Conservation (phyloP, 2,113 vertebrate species). For the Pterocles gutturalis region DNA sequence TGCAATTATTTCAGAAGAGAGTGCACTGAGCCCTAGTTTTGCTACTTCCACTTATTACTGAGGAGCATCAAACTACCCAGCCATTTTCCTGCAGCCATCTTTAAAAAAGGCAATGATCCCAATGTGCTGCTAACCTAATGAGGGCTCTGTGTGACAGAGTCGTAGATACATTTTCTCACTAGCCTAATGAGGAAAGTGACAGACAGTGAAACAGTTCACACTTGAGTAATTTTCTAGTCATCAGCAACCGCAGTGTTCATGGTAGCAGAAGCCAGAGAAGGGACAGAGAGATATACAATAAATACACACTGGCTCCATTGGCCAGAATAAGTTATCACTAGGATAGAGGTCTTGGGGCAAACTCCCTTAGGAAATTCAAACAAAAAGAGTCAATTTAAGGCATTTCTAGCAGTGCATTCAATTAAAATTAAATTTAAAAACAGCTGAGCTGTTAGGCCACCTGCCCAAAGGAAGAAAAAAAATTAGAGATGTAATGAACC, state of each 20-base stretch:
- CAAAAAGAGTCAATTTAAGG: conserved; percentile 73
- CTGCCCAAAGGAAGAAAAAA: conserved; percentile 53
- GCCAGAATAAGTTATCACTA: conserved; percentile 82
- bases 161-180: conserved; percentile 79
- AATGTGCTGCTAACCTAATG: conserved; percentile 77
- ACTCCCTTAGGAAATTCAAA: conserved; percentile 76
- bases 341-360: conserved; percentile 73
- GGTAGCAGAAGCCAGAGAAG: conserved; percentile 41
- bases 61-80: conserved; percentile 53
- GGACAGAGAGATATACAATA: conserved; percentile 58
- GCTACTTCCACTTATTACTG: conserved; percentile 69
- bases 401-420: conserved; percentile 71
- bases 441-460: conserved; percentile 60
- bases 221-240: conserved; percentile 80
- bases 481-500: conserved; percentile 28
- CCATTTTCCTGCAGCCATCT: conserved; percentile 75
- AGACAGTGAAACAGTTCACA: conserved; percentile 83
- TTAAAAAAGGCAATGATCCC: conserved; percentile 79
- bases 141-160: conserved; percentile 76
- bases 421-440: conserved; percentile 79
- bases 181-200: conserved; percentile 85
- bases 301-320: conserved; percentile 64
- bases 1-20: conserved; percentile 75
- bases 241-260: conserved; percentile 68
- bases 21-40: conserved; percentile 68